Conservation (phyloP, 2,113 vertebrate species). For the Columbina picui region DNA sequence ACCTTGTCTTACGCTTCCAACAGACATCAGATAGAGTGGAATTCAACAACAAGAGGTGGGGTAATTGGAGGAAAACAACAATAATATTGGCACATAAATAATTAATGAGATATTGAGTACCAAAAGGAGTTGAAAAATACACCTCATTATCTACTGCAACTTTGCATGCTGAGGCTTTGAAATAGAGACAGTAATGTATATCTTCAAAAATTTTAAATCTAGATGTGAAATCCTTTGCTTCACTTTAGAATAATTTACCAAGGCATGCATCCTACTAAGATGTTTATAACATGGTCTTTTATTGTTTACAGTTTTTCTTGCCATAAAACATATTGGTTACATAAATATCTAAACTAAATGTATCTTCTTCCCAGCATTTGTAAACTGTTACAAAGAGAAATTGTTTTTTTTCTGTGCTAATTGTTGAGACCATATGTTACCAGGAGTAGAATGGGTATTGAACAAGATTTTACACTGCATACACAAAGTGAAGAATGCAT, state of each 20-base stretch:
- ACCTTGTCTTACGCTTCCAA: background rate
- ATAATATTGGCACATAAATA: background rate
- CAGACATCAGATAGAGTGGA: background rate
- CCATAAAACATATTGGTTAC: background rate
- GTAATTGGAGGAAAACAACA: background rate
- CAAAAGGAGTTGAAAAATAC: background rate
- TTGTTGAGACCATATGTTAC: conserved; percentile 32
- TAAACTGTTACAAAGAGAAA: conserved; percentile 17
- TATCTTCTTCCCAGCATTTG: background rate
- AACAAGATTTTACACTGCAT: conserved; percentile 38
- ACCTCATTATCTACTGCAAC: background rate
- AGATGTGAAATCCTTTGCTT: background rate
- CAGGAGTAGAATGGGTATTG: background rate
- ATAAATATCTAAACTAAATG: background rate
- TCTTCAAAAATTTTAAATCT: background rate
- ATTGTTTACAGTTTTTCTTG: background rate
- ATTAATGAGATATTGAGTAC: background rate
- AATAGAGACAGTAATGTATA: background rate
- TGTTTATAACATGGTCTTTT: background rate
- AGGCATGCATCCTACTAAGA: background rate
- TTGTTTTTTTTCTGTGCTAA: background rate
- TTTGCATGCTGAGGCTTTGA: background rate
- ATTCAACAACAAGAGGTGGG: background rate
- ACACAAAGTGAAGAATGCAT: conserved; percentile 10
- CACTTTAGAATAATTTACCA: background rate